phyloP scores from a whole-genome alignment of 2,888 invertebrate genomes.

The Conops quadrifasciatus region DNA sequence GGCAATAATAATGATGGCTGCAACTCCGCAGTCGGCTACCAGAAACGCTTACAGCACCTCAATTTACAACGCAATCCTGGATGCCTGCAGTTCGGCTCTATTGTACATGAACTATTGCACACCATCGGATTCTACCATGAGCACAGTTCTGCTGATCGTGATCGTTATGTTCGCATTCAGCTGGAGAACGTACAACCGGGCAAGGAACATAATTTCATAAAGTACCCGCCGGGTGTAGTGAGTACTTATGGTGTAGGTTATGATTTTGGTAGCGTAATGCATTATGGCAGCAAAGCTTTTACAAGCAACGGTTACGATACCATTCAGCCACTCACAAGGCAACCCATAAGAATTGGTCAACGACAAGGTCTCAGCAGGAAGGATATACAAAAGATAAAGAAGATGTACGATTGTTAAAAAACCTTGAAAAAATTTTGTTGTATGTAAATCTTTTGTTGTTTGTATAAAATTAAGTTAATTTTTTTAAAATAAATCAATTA shows the following conservation, averaged over 20 bases:
- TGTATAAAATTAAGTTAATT: not conserved
- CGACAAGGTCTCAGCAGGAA: constrained; percentile 43
- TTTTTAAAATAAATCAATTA: too few species aligned
- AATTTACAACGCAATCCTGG: constrained; percentile 50
- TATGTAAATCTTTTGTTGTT: too few species aligned
- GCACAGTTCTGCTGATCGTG: constrained; percentile 78
- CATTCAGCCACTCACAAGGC: constrained; percentile 67
- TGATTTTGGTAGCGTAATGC: constrained; percentile 82
- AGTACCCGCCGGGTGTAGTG: constrained; percentile 68
- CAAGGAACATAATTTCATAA: constrained; percentile 74
- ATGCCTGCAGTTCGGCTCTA: constrained; percentile 66
- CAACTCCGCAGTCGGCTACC: constrained; percentile 77
- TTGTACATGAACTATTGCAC: constrained; percentile 80
- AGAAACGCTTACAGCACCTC: constrained; percentile 60
- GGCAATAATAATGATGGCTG: constrained; percentile 68
- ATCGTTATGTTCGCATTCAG: constrained; percentile 72
- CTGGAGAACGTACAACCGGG: constrained; percentile 66
- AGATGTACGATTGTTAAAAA: constrained; percentile 17
- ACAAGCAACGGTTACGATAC: constrained; percentile 74
- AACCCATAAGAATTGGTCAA: constrained; percentile 47
- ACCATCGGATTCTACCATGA: constrained; percentile 81
- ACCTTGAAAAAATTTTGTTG: not conserved
- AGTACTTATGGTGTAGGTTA: constrained; percentile 74
- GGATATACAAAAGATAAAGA: constrained; percentile 37
- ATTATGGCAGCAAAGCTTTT: constrained; percentile 78